Conservation (phyloP, 2,888 invertebrate species). For the Stomorhina lunata region DNA sequence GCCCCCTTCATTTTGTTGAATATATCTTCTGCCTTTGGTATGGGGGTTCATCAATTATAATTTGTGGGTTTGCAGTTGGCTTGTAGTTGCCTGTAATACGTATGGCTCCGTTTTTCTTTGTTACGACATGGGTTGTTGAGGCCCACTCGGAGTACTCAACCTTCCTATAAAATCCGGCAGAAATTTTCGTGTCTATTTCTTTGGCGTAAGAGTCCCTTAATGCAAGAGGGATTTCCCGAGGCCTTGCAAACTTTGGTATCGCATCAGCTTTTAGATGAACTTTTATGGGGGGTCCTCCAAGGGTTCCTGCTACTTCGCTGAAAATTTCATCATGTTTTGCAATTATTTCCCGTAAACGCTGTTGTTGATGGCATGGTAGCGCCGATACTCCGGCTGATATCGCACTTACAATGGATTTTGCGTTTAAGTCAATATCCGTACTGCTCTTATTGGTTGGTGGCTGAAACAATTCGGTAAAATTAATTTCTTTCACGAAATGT, state of each 20-base stretch:
- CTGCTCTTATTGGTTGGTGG: too few species aligned
- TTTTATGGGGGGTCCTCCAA: not conserved
- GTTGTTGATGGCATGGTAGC: too few species aligned
- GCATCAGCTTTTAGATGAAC: conserved; percentile 4
- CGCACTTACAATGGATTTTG: too few species aligned
- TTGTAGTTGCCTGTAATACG: conserved; percentile 46
- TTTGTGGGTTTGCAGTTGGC: conserved; percentile 53
- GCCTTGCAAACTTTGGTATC: conserved; percentile 17
- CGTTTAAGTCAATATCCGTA: too few species aligned
- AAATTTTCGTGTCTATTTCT: conserved; percentile 24
- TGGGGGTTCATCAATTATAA: conserved; percentile 53
- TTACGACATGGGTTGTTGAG: conserved; percentile 49
- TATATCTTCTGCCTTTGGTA: conserved; percentile 14
- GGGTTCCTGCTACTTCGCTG: not conserved
- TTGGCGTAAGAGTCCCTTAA: conserved; percentile 21
- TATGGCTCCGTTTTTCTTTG: conserved; percentile 44
- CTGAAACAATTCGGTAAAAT: too few species aligned
- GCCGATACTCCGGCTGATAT: too few species aligned
- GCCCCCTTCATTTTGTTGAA: conserved; percentile 27
- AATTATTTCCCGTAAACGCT: not conserved
- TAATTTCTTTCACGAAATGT: too few species aligned
- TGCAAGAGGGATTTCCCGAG: conserved; percentile 22
- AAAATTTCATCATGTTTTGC: not conserved
- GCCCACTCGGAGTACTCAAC: conserved; percentile 42
- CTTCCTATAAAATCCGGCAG: conserved; percentile 26